phyloP scores from a whole-genome alignment of 2,113 vertebrate genomes.

The Grantiella picta region DNA sequence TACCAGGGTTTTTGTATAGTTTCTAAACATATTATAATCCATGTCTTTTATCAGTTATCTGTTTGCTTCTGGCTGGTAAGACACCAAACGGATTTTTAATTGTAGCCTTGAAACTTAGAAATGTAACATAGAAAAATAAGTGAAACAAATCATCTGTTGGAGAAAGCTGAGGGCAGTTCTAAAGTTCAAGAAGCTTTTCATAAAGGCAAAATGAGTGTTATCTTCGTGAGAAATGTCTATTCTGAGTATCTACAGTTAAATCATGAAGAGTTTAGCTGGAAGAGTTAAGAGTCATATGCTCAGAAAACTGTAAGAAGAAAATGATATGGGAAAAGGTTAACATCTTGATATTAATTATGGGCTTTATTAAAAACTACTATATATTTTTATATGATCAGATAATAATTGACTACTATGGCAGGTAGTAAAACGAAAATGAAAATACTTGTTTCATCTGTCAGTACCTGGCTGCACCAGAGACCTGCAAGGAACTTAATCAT shows the following conservation, averaged over 20 bases:
- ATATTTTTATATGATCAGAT: conserved; percentile 21
- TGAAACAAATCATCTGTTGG: conserved; percentile 34
- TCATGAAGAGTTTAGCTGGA: conserved; percentile 32
- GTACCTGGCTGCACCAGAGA: neutral
- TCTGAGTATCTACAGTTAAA: conserved; percentile 50
- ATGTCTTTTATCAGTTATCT: neutral
- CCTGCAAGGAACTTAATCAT: neutral
- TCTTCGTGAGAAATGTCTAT: conserved; percentile 62
- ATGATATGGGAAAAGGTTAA: conserved; percentile 44
- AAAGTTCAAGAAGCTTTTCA: conserved; percentile 70
- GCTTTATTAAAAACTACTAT: conserved; percentile 28
- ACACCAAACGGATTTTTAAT: conserved; percentile 32
- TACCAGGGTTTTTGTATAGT: neutral
- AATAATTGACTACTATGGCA: conserved; percentile 7
- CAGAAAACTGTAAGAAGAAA: conserved; percentile 53
- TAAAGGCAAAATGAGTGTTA: conserved; percentile 51
- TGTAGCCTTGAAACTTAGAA: conserved; percentile 15
- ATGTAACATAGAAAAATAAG: conserved; percentile 20
- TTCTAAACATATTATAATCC: neutral
- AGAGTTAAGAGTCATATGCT: conserved; percentile 27
- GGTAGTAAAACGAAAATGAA: conserved; percentile 31
- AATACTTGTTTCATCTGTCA: conserved; percentile 15
- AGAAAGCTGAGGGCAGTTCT: conserved; percentile 64
- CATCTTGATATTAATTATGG: conserved; percentile 47
- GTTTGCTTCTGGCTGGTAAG: conserved; percentile 38